Conservation (phyloP, 2,113 vertebrate genomes). For the Pelusios castaneus region DNA sequence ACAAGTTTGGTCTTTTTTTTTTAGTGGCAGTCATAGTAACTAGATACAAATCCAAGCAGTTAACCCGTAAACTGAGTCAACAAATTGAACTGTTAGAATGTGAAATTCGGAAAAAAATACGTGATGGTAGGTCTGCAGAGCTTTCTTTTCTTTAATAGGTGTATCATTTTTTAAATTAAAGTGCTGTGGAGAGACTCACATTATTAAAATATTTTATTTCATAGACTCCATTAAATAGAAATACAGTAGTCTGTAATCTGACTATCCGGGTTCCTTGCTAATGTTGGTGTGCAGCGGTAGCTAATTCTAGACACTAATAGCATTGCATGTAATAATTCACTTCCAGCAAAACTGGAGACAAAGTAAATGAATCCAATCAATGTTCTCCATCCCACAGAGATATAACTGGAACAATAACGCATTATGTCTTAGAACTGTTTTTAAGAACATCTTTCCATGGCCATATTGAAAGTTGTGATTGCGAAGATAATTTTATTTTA, state of each 20-base stretch:
- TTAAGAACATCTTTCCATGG: not conserved
- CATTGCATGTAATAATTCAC: not conserved
- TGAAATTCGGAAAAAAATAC: constrained; percentile 91
- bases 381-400: not conserved
- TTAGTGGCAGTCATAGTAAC: constrained; percentile 81
- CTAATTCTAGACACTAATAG: not conserved
- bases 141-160: constrained; percentile 10
- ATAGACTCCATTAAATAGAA: not conserved
- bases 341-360: not conserved
- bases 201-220: not conserved
- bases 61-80: constrained; percentile 84
- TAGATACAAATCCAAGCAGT: constrained; percentile 83
- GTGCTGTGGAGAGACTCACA: not conserved
- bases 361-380: not conserved
- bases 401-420: not conserved
- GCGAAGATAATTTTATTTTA: constrained; percentile 23
- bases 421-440: not conserved
- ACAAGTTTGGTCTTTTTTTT: not conserved
- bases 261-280: not conserved
- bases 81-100: constrained; percentile 88
- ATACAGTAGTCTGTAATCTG: not conserved
- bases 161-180: constrained; percentile 19
- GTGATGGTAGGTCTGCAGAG: constrained; percentile 83
- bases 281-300: not conserved
- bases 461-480: not conserved